Base-by-base conservation (phyloP, 2,888 invertebrate genomes). In the Meteorus colon region DNA sequence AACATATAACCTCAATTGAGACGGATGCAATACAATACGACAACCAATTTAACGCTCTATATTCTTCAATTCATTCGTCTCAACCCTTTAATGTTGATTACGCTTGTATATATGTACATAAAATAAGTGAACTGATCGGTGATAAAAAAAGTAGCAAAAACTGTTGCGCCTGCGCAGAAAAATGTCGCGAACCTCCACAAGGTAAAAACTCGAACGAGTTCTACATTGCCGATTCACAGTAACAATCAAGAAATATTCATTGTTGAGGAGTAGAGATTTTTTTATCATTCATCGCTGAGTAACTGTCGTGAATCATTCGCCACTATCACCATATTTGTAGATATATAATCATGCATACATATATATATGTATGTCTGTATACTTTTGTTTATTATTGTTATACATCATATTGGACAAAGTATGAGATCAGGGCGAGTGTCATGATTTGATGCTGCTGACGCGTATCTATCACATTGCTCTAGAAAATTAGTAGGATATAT, bases 341-440 rank as follows among this genome's bases (percentile, higher is more conserved):
- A 41, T 12, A 10, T 41, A 41, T 48, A 45, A 3, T 12, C 14
- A 16, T 48, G n/a, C 16, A 48, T 4, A 48, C 14, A 4, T 45
- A 45, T 45, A 48, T 16, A n/a, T n/a, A 48, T 48, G 4, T 48
- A n/a, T 48, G 48, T 48, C 8, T 14, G 12, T 48, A n/a, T 48
- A 48, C n/a, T 48, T 48, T n/a, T 48, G n/a, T 48, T 48, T n/a
- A n/a, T 48, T n/a, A n/a, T 48, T 48, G 48, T 48, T 48, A 48
- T 48, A 16, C 48, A 48, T n/a, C 16, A 6, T n/a, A 48, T 48
- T 48, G n/a, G 48, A 48, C n/a, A 6, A n/a, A n/a, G n/a, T n/a
- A n/a, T 48, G n/a, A 48, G 48, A 4, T 16, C n/a, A n/a, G 48
- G n/a, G 48, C 4, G 48, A n/a, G 48, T 16, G 48, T 48, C n/a